Evolutionary conservation across 2,797 vertebrate species (phyloP), one percentile per base, ranked within the genome.

Genomic region (Phaenicophaeus curvirostris): DNA sequence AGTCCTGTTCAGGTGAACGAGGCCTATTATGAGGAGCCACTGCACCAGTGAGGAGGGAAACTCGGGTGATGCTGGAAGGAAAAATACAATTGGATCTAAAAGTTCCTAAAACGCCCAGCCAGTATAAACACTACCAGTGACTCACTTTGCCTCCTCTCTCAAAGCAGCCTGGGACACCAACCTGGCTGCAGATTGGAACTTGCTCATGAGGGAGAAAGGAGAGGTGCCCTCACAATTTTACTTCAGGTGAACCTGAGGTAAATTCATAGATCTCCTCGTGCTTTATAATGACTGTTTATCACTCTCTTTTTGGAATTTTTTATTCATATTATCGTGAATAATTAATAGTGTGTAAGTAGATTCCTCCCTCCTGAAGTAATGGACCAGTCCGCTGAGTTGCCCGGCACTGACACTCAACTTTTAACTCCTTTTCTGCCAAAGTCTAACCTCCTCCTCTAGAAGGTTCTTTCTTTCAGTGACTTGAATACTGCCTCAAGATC

Each of bases 381-480:
- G 94, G 95, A 91, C 66, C 53, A 42, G 59, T 81, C 95, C 54
- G 15, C 31, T 28, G 41, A 3, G 23, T 33, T 42, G 15, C 11
- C 15, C 15, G 15, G 41, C 11, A 15, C 18, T 10, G 30, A 1
- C 48, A 9, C 51, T 68, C 28, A 2, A 6, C 1, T 10, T 62
- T 95, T 96, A 95, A 92, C 94, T 30, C 78, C 3, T 83, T 77
- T 13, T 44, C 42, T 58, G 91, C 82, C 82, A 21, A 46, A 11
- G 15, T 19, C 35, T 12, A 7, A 1, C 21, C 5, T 13, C 3
- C 0, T 0, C 0, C 4, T 9, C 6, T 3, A 13, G 3, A 4
- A 27, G 9, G 10, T 10, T 39, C 3, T 19, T 66, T 44, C 13
- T 44, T 14, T 14, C 31, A 13, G 27, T 15, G 6, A 2, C 3